Percentiles rank a stretch among this genome's conserved stretches.
Evolutionary conservation across 2,113 vertebrate genomes (phyloP).

Genomic region (Sebastes schlegelii): DNA sequence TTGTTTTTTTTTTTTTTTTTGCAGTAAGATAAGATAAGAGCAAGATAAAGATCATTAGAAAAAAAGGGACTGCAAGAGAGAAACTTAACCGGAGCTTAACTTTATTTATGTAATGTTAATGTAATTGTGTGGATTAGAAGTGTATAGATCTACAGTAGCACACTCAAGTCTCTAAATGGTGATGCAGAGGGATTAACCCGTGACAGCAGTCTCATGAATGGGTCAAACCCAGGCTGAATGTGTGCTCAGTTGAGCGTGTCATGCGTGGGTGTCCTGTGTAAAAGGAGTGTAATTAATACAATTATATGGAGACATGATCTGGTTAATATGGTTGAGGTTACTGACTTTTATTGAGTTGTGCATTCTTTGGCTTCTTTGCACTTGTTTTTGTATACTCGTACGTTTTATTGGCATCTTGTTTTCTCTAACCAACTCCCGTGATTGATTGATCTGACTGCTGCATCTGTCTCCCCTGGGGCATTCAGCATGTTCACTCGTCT

Average conservation of each 20-base stretch:
- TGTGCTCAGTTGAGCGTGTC: background rate
- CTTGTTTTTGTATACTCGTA: background rate
- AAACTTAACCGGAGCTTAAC: background rate
- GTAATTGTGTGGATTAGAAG: background rate
- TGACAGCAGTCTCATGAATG: background rate
- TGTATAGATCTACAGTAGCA: background rate
- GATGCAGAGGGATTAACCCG: background rate
- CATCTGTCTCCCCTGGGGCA: constrained; percentile 11
- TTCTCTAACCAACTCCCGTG: constrained; percentile 39
- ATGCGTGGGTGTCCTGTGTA: background rate
- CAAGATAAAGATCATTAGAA: background rate
- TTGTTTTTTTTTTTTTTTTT: background rate
- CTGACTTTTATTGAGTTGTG: background rate
- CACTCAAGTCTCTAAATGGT: background rate
- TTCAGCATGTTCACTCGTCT: constrained; percentile 31
- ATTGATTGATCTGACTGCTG: constrained; percentile 48
- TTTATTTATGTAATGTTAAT: background rate
- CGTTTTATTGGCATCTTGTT: constrained; percentile 22
- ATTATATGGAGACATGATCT: background rate
- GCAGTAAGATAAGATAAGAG: background rate
- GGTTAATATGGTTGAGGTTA: background rate
- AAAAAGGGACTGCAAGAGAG: background rate
- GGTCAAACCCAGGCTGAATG: constrained; percentile 6
- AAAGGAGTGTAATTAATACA: background rate
- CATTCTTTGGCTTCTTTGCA: constrained; percentile 1